Evolutionary conservation across 2,797 vertebrate genomes (phyloP).

Genomic region (Odontamblyopus lacepedii): DNA sequence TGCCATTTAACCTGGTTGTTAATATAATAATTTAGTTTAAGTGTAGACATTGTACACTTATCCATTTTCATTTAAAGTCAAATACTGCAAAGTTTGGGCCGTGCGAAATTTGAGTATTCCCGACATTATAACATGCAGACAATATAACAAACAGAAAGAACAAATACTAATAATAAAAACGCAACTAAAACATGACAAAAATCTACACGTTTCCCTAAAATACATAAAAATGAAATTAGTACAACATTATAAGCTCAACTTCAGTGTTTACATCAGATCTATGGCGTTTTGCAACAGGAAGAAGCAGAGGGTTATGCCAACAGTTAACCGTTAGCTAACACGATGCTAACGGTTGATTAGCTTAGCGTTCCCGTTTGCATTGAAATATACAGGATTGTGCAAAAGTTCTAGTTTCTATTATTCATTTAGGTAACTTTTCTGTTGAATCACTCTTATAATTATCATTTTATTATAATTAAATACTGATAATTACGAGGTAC

Average conservation of each 20-base stretch:
- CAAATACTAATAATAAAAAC: not conserved
- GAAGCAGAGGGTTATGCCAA: slow-evolving; percentile 5
- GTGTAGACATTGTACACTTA: not conserved
- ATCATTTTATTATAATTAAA: too few species aligned
- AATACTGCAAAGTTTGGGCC: slow-evolving; percentile 4
- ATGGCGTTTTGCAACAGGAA: slow-evolving; percentile 27
- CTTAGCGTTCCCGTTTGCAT: not conserved
- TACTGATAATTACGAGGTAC: too few species aligned
- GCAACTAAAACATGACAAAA: slow-evolving; percentile 5
- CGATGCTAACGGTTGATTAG: not conserved
- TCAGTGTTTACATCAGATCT: slow-evolving; percentile 32
- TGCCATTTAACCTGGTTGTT: too few species aligned
- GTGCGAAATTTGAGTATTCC: not conserved
- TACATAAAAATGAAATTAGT: slow-evolving; percentile 22
- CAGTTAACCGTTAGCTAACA: too few species aligned
- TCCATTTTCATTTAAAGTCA: too few species aligned
- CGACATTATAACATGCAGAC: not conserved
- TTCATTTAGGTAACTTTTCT: not conserved
- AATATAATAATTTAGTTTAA: not conserved
- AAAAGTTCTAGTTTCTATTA: not conserved
- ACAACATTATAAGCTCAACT: slow-evolving; percentile 11
- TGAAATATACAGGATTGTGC: not conserved
- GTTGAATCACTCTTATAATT: too few species aligned
- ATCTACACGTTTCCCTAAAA: slow-evolving; percentile 12
- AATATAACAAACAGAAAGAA: slow-evolving; percentile 11